These are phyloP conservation scores for Spinus pinus DNA, from an alignment of 2,797 vertebrate species.

Conservation along the genomic window DNA sequence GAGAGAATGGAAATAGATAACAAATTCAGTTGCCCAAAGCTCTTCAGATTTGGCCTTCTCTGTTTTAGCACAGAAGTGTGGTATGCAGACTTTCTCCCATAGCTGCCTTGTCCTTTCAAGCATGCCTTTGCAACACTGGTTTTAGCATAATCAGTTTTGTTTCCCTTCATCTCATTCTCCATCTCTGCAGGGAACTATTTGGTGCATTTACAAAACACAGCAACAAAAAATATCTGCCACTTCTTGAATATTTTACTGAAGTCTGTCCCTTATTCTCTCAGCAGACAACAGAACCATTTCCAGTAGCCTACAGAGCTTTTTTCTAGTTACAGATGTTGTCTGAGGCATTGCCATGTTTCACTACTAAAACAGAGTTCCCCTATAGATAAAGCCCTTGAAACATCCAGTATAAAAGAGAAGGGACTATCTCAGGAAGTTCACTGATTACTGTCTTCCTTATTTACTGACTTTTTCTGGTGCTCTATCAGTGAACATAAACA, in stretches of 20 bases:
- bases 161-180: neutral
- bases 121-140: neutral
- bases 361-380: neutral
- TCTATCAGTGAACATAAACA: neutral
- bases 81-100: neutral
- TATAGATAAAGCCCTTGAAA: neutral
- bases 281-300: neutral
- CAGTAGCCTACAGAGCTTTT: neutral
- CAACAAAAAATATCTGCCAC: neutral
- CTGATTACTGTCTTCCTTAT: neutral
- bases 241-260: neutral
- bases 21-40: neutral
- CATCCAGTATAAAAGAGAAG: neutral
- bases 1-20: neutral
- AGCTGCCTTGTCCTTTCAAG: neutral
- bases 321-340: neutral
- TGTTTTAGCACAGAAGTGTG: neutral
- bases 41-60: neutral
- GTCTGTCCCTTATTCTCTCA: neutral
- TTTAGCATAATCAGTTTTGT: neutral
- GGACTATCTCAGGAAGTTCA: neutral
- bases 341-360: neutral
- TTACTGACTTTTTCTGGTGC: neutral
- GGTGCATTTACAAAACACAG: neutral
- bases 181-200: neutral